Evolutionary conservation across 2,797 vertebrate genomes (phyloP).

Genomic region (Holocentrus rufus): DNA sequence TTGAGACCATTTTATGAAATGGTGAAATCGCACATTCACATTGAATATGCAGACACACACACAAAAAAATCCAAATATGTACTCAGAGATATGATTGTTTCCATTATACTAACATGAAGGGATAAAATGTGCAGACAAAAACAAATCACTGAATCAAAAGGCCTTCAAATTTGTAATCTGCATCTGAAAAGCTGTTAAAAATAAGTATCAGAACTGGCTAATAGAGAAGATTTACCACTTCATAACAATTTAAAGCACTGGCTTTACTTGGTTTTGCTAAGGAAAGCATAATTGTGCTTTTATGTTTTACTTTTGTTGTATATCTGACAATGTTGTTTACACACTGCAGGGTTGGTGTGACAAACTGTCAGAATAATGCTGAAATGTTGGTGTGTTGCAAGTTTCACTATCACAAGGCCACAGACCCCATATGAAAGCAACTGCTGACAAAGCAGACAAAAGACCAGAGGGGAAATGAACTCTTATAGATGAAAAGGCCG

Average conservation of each 20-base stretch:
- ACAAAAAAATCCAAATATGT: not conserved
- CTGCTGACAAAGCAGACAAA: conserved; percentile 51
- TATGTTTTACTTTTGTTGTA: not conserved
- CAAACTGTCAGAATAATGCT: conserved; percentile 11
- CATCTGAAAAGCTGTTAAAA: conserved; percentile 19
- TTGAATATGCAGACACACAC: not conserved
- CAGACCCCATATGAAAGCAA: conserved; percentile 58
- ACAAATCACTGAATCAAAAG: conserved; percentile 13
- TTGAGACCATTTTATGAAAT: not conserved
- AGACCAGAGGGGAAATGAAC: conserved; percentile 65
- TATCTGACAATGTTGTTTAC: conserved; percentile 22
- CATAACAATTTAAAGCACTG: conserved; percentile 39
- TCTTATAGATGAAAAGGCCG: conserved; percentile 62
- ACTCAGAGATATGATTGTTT: not conserved
- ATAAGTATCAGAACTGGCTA: conserved; percentile 18
- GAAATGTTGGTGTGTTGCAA: conserved; percentile 22
- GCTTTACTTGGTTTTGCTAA: conserved; percentile 9
- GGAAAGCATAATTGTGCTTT: not conserved
- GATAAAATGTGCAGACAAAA: not conserved
- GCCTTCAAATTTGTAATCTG: not conserved
- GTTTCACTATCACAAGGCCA: conserved; percentile 45
- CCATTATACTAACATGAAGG: not conserved
- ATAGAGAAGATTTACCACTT: conserved; percentile 6
- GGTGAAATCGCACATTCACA: conserved; percentile 3
- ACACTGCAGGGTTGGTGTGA: conserved; percentile 10